phyloP scores from a whole-genome alignment of 2,888 invertebrate species.

The Leptinotarsa juncta region DNA sequence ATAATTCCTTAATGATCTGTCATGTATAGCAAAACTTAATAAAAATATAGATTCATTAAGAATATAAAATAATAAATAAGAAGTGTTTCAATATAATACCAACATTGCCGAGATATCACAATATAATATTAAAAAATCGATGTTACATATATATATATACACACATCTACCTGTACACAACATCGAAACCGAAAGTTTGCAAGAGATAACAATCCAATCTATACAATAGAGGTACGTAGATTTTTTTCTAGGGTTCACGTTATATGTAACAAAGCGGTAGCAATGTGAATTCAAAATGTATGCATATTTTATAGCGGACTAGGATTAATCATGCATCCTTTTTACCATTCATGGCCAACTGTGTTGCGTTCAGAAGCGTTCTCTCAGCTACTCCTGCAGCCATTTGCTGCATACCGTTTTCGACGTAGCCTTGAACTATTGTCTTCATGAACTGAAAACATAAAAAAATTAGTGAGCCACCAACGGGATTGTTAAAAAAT shows the following conservation, averaged over 20 bases:
- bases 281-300: slow-evolving; percentile 41
- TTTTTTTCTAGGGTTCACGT: slow-evolving; percentile 34
- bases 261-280: slow-evolving; percentile 53
- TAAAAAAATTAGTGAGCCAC: neutral
- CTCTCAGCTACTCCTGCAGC: slow-evolving; percentile 81
- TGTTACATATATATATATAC: slow-evolving; percentile 52
- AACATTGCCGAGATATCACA: slow-evolving; percentile 59
- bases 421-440: slow-evolving; percentile 82
- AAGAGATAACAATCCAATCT: slow-evolving; percentile 49
- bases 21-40: slow-evolving; percentile 28
- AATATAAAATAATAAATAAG: slow-evolving; percentile 47
- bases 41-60: slow-evolving; percentile 35
- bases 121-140: slow-evolving; percentile 48
- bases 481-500: too few relatives aligned
- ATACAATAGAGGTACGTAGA: slow-evolving; percentile 37
- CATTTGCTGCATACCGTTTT: slow-evolving; percentile 85
- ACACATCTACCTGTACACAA: slow-evolving; percentile 45
- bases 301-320: slow-evolving; percentile 47
- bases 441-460: slow-evolving; percentile 83
- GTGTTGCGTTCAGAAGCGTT: slow-evolving; percentile 70
- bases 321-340: slow-evolving; percentile 52
- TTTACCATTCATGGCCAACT: slow-evolving; percentile 54
- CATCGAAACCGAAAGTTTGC: slow-evolving; percentile 42
- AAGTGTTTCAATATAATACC: slow-evolving; percentile 53
- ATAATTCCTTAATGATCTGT: slow-evolving; percentile 16